Evolutionary conservation across 2,888 invertebrate species (phyloP), one percentile per base, ranked within the genome.

Genomic region (Ommatoiulus sabulosus): DNA sequence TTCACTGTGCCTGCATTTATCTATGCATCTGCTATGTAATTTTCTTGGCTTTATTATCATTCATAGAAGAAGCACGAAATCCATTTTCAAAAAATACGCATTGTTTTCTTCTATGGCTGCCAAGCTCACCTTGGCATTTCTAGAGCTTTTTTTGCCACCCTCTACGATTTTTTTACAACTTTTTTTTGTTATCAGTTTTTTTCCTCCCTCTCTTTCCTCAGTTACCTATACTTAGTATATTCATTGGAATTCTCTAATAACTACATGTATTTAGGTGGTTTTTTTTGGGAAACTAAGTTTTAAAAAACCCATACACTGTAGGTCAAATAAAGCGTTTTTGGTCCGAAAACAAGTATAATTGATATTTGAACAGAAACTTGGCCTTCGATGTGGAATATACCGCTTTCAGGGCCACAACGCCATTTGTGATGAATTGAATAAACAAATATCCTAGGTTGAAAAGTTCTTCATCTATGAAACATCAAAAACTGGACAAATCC

Each of bases 1-100:
- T 72, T 72, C 72, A 72, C 72, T 72, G 72, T 72, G 72, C 72
- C 72, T 24, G 72, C 72, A 72, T 72, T 72, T 72, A 72, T 72
- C 72, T 72, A 72, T 72, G 72, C 72, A 72, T 72, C 72, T 72
- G 72, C 72, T 72, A 72, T 72, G 72, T 72, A 72, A 72, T 72
- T 72, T 72, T 72, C 72, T 72, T 20, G 72, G 24, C 72, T 72
- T n/a, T 72, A 72, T 72, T 72, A 72, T 72, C 72, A 72, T 72
- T 72, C 72, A 72, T 24, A 10, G 72, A 72, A 72, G 72, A 72
- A 72, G 72, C 72, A 72, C 72, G 72, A 72, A 72, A 72, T 72
- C 72, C 72, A 72, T 72, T 72, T 72, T 72, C 20, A 1, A 24
- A 72, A 72, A 72, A 72, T 72, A 72, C 24, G 7, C 72, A 72